Evolutionary conservation across 2,113 vertebrate species (phyloP), one percentile per base, ranked within the genome.

Genomic region (Pterocles burchelli): DNA sequence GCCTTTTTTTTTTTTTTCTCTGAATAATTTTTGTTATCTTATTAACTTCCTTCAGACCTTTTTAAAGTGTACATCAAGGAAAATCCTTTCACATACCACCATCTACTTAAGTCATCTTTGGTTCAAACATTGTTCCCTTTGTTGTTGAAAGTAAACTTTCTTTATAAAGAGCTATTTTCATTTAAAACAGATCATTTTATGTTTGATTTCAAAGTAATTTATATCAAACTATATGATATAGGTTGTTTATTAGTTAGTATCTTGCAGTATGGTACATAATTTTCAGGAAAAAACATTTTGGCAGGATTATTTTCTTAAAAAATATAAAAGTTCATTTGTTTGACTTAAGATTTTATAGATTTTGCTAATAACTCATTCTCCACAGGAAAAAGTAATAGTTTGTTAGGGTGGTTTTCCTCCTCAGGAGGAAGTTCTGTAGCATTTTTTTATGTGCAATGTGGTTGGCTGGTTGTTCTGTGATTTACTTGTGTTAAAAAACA

Each of bases 1-100:
- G 1, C 3, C 17, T 1, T 10, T 17, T 10, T 36, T 38, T 11
- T 38, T 16, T 26, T 72, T 12, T 25, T 2, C 4, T 31, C 45
- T 33, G 31, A 21, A 17, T 5, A 17, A 1, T 20, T 22, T 15
- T 51, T 77, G 25, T 28, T 43, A 10, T 24, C 6, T 3, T 0
- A 0, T 62, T 55, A n/a, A 16, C 10, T 63, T 48, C 13, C 84
- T 81, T n/a, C 5, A 38, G 24, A 6, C 3, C 7, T 66, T 51
- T 85, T 73, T 10, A 9, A 85, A 66, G 17, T 41, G 11, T 7
- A 1, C 5, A 2, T 52, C 12, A 22, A 45, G 46, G 70, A 91
- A 93, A 93, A 48, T 43, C 13, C 4, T 51, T 43, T 80, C 22
- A 43, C 15, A 46, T 62, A 46, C 34, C 3, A 3, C 28, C 7